Conservation (phyloP, 2,113 vertebrate genomes). For the Apodemus speciosus region DNA sequence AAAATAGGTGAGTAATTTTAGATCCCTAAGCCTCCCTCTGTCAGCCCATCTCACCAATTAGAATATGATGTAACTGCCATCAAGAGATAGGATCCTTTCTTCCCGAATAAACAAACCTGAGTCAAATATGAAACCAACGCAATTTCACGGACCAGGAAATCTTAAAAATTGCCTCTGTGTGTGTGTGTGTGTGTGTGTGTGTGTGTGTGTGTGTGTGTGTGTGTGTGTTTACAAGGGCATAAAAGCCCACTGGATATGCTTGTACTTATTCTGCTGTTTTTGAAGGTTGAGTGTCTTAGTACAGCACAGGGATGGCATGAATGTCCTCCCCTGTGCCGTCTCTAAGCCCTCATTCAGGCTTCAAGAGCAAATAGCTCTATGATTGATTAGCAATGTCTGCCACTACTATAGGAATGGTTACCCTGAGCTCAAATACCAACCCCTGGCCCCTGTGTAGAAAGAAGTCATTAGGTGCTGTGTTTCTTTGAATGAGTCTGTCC, state of each 20-base stretch:
- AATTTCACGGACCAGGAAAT: conserved; percentile 20
- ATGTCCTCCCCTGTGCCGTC: neutral
- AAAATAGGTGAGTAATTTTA: conserved; percentile 88
- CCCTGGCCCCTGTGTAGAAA: neutral
- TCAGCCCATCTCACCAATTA: conserved; percentile 83
- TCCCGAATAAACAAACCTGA: conserved; percentile 55
- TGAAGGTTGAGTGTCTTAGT: neutral
- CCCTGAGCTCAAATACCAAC: neutral
- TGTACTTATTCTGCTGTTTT: neutral
- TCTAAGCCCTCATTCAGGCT: neutral
- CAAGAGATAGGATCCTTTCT: conserved; percentile 77
- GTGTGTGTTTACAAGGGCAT: neutral
- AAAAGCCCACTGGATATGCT: neutral
- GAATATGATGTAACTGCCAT: conserved; percentile 85
- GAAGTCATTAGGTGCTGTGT: neutral
- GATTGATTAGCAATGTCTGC: conserved; percentile 20
- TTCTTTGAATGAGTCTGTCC: neutral
- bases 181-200: no score
- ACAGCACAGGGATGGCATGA: neutral
- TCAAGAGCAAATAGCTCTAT: conserved; percentile 5
- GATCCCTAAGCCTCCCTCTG: conserved; percentile 80
- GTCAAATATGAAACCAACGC: conserved; percentile 47
- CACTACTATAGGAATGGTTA: neutral
- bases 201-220: no score
- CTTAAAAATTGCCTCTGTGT: neutral